phyloP scores from a whole-genome alignment of 2,113 vertebrate genomes.

The Saccopteryx bilineata region DNA sequence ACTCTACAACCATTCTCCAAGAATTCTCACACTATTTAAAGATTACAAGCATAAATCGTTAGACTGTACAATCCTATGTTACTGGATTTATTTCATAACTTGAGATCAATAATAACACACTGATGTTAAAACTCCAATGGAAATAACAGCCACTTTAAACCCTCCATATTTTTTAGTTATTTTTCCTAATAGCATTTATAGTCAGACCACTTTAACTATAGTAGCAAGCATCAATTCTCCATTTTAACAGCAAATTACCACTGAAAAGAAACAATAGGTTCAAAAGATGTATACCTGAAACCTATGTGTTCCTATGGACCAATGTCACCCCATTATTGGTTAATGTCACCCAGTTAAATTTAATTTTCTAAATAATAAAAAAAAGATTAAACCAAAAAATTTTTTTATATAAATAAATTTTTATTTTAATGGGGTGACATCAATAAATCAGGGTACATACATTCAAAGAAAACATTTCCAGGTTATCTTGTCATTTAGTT shows the following conservation, averaged over 20 bases:
- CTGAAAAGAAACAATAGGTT: slow-evolving; percentile 28
- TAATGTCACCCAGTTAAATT: too few species aligned
- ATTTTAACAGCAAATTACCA: slow-evolving; percentile 33
- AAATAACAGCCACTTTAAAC: slow-evolving; percentile 19
- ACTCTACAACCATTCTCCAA: not conserved
- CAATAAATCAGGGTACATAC: too few species aligned
- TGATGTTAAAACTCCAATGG: slow-evolving; percentile 9
- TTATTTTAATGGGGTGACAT: too few species aligned
- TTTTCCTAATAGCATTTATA: not conserved
- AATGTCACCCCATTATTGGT: too few species aligned
- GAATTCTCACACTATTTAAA: not conserved
- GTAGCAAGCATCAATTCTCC: not conserved
- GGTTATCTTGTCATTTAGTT: too few species aligned
- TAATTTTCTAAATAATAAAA: too few species aligned
- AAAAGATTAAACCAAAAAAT: slow-evolving; percentile 11
- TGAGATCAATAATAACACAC: slow-evolving; percentile 25
- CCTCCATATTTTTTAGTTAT: not conserved
- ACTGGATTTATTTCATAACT: slow-evolving; percentile 42
- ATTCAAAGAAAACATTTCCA: too few species aligned
- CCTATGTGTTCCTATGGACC: too few species aligned
- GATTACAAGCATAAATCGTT: not conserved
- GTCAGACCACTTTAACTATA: not conserved
- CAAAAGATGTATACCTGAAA: not conserved
- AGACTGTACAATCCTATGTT: not conserved
- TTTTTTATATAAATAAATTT: too few species aligned